These are phyloP conservation scores for Pteria penguin DNA, from an alignment of 2,888 invertebrate genomes.

Conservation along the genomic window DNA sequence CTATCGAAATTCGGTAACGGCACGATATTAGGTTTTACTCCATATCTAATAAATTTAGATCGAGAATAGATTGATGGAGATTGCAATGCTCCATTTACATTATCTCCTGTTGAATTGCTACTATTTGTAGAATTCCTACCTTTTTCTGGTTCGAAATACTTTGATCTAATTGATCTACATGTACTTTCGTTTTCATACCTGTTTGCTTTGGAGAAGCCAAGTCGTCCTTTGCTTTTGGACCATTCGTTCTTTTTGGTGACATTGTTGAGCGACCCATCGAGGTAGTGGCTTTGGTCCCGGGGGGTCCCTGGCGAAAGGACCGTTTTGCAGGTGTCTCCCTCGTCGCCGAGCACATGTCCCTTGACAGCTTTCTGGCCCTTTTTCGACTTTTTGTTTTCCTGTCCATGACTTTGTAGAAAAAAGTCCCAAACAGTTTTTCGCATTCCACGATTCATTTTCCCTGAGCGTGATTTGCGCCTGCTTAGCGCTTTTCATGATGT, in stretches of 20 bases:
- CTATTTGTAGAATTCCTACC: conserved; percentile 1
- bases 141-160: not conserved
- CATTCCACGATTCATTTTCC: not conserved
- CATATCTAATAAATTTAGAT: conserved; percentile 1
- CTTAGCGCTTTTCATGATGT: not conserved
- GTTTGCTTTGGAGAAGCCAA: not conserved
- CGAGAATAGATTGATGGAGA: not conserved
- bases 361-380: conserved; percentile 11
- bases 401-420: conserved; percentile 16
- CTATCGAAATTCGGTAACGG: too few species aligned
- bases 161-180: too few species aligned
- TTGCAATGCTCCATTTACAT: not conserved
- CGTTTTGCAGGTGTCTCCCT: not conserved
- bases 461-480: not conserved
- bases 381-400: conserved; percentile 13
- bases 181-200: too few species aligned
- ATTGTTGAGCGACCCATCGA: not conserved
- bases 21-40: not conserved
- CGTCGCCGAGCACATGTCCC: not conserved
- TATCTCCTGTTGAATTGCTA: not conserved
- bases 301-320: not conserved
- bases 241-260: too few species aligned
- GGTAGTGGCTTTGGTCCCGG: not conserved
- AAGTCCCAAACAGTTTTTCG: not conserved
- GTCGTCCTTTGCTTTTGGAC: too few species aligned